Evolutionary conservation across 2,888 invertebrate genomes (phyloP), one percentile per base, ranked within the genome.

Genomic region (Cheilosia pagana): DNA sequence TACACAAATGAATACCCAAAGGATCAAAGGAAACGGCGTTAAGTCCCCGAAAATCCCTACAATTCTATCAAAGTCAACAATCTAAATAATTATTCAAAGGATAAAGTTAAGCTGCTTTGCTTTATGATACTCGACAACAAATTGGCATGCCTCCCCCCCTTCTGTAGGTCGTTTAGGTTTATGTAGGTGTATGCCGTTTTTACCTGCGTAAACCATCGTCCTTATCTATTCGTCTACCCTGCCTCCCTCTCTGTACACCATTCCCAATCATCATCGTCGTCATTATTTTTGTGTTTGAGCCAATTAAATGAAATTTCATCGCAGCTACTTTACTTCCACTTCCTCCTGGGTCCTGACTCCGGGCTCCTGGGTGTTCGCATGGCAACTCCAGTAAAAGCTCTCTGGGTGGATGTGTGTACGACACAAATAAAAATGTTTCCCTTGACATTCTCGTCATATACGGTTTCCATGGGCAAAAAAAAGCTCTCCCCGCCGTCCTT

Each of bases 71-170:
- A 52, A 70, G 75, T 60, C 59, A 67, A 71, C 81, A 85, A 85
- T 85, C 85, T 71, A 75, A 85, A 71, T 85, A 85, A 85, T 85
- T 85, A 81, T 85, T 83, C 82, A 83, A 50, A 71, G 82, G 72
- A 83, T 78, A 72, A 83, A 62, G 62, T 68, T 68, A 85, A 85
- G 81, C 85, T 67, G 70, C 81, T 85, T 81, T 67, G 70, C 81
- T 85, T 81, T 81, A 85, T 71, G 48, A 65, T 68, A 35, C 75
- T 55, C 50, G 8, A 59, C 21, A 65, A 75, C 70, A 79, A 85
- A 79, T 85, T 71, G 75, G 50, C 70, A 71, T 35, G 63, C 16
- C 59, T 52, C 41, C 6, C n/a, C 59, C 59, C n/a, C 31, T 59
- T 35, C n/a, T 23, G 35, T 14, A 3, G 10, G 12, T 25, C 28